These are phyloP conservation scores for Cotesia glomerata DNA, from an alignment of 1,140 invertebrate genomes.

Conservation along the genomic window DNA sequence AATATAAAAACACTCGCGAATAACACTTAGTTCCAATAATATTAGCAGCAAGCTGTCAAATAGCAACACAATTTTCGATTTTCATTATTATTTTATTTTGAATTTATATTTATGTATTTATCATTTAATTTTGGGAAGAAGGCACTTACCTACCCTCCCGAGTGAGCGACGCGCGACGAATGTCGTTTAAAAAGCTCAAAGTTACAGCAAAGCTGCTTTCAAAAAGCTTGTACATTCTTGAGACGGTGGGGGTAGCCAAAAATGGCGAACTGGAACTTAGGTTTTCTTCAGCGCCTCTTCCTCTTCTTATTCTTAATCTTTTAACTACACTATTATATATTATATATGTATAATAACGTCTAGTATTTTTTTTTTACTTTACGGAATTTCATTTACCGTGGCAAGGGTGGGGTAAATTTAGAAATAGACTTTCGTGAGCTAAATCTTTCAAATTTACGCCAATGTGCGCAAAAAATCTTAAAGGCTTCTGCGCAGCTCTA, in stretches of 20 bases:
- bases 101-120: neutral
- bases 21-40: neutral
- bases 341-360: no score
- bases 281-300: slow-evolving; percentile 7
- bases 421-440: neutral
- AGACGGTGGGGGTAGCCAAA: slow-evolving; percentile 59
- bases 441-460: slow-evolving; percentile 8
- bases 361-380: no score
- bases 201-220: neutral
- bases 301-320: slow-evolving; percentile 1
- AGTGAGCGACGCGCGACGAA: slow-evolving; percentile 58
- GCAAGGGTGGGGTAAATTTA: neutral
- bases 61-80: neutral
- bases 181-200: slow-evolving; percentile 40
- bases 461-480: slow-evolving; percentile 20
- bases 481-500: slow-evolving; percentile 2
- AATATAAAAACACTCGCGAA: slow-evolving; percentile 11
- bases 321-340: neutral
- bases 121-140: neutral
- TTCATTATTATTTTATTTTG: neutral
- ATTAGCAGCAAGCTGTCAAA: neutral
- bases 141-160: slow-evolving; percentile 59
- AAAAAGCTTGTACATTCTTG: slow-evolving; percentile 19
- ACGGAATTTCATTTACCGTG: no score
- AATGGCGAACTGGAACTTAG: slow-evolving; percentile 53